A percentile compares a stretch with the other conserved stretches of the same genome.
These are phyloP conservation scores for Petaurus breviceps DNA, from an alignment of 2,113 vertebrate genomes.

Conservation along the genomic window DNA sequence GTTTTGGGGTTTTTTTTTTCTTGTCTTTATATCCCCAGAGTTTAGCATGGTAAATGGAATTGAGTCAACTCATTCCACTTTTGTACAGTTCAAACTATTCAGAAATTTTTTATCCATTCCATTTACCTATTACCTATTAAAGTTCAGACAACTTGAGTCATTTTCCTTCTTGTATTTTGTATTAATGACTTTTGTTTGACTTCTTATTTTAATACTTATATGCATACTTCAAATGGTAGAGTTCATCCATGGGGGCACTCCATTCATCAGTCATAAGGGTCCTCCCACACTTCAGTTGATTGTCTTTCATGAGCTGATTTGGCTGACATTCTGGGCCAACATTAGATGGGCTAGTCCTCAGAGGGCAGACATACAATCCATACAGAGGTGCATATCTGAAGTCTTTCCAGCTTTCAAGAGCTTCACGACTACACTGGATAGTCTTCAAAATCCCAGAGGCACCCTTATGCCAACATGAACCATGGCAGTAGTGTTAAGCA, in stretches of 20 bases:
- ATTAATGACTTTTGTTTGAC: background rate
- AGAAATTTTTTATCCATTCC: background rate
- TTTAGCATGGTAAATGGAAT: background rate
- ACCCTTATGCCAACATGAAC: background rate
- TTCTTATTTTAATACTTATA: background rate
- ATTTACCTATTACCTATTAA: background rate
- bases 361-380: background rate
- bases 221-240: background rate
- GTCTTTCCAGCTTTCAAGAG: background rate
- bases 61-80: background rate
- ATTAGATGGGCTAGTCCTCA: background rate
- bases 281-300: background rate
- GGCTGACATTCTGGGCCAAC: background rate
- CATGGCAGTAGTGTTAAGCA: too few relatives aligned
- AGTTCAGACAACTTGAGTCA: background rate
- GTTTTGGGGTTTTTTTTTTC: background rate
- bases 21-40: background rate
- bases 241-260: background rate
- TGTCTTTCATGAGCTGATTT: background rate
- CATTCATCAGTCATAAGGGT: background rate
- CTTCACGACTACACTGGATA: background rate
- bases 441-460: background rate
- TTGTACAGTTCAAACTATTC: background rate
- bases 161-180: background rate
- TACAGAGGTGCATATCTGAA: background rate